Evolutionary conservation across 2,888 invertebrate genomes (phyloP).

Genomic region (Drosophila prostipennis): DNA sequence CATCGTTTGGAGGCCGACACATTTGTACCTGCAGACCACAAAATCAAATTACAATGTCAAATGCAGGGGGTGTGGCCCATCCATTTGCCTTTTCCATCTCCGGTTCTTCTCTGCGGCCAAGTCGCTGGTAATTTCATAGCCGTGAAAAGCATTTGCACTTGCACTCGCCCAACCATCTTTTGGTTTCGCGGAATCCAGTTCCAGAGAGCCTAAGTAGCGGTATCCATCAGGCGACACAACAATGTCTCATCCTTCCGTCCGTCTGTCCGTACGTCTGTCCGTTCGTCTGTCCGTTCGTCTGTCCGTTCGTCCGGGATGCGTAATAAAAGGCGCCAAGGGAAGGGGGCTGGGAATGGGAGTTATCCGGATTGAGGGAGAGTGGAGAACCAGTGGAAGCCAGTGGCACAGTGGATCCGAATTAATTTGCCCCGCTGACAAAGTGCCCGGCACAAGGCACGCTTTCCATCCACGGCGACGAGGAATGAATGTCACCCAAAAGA

Average conservation of each 20-base stretch:
- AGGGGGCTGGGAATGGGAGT: no score
- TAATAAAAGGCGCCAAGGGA: constrained; percentile 55
- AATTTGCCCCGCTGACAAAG: constrained; percentile 13
- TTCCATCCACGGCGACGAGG: background rate
- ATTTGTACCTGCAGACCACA: constrained; percentile 54
- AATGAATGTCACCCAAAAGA: background rate
- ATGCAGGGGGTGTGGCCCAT: background rate
- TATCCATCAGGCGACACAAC: constrained; percentile 69
- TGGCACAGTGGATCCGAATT: constrained; percentile 17
- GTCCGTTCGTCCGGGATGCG: constrained; percentile 46
- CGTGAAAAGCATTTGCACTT: constrained; percentile 61
- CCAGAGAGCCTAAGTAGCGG: constrained; percentile 59
- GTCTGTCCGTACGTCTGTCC: no score
- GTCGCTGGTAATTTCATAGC: constrained; percentile 63
- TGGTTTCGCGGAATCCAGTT: constrained; percentile 29
- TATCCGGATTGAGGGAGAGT: background rate
- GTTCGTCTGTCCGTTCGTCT: no score
- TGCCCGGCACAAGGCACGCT: background rate
- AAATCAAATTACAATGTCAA: constrained; percentile 69
- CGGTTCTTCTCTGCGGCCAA: constrained; percentile 15
- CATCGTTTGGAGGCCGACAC: constrained; percentile 25
- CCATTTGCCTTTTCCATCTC: background rate
- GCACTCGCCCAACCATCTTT: constrained; percentile 53
- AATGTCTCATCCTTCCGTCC: constrained; percentile 52
- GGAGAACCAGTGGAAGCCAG: constrained; percentile 20